Percentiles rank a stretch among this genome's conserved stretches.
phyloP scores from a whole-genome alignment of 2,797 vertebrate genomes.

The Gobio occitaniae region DNA sequence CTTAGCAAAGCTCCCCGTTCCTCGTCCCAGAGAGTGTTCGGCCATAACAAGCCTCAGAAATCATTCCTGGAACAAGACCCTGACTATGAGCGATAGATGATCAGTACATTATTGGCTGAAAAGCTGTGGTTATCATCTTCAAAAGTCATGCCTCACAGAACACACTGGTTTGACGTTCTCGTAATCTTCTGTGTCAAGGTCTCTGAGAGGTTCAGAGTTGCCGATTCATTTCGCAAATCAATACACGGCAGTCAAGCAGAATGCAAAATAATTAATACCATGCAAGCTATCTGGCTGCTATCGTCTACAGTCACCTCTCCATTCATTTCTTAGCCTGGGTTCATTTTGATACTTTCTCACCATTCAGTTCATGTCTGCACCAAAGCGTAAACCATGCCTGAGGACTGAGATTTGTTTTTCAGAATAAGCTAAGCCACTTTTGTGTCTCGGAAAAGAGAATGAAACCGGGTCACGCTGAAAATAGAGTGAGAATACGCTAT shows the following conservation, averaged over 20 bases:
- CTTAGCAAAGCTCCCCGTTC: not conserved
- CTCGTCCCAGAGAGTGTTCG: not conserved
- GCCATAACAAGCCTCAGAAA: constrained; percentile 34
- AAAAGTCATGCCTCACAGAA: constrained; percentile 31
- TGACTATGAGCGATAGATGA: constrained; percentile 17
- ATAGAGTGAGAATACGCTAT: constrained; percentile 22
- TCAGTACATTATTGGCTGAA: constrained; percentile 44
- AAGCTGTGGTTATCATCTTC: constrained; percentile 45
- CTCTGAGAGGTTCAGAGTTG: constrained; percentile 23
- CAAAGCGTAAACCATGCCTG: constrained; percentile 32
- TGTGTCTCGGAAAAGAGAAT: constrained; percentile 12
- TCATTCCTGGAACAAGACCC: constrained; percentile 37
- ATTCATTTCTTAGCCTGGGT: constrained; percentile 1
- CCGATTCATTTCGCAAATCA: constrained; percentile 43
- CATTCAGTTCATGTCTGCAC: constrained; percentile 10
- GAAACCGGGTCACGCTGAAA: constrained; percentile 32
- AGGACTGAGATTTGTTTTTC: constrained; percentile 41
- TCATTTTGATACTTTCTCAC: constrained; percentile 24
- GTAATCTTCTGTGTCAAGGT: constrained; percentile 46
- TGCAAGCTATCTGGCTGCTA: constrained; percentile 9
- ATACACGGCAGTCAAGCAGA: constrained; percentile 43
- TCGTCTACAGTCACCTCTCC: constrained; percentile 20
- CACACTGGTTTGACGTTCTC: constrained; percentile 29
- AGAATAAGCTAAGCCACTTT: constrained; percentile 16
- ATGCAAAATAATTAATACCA: constrained; percentile 43